Evolutionary conservation across 2,797 vertebrate species (phyloP), one percentile per base, ranked within the genome.

Genomic region (Lophius americanus): DNA sequence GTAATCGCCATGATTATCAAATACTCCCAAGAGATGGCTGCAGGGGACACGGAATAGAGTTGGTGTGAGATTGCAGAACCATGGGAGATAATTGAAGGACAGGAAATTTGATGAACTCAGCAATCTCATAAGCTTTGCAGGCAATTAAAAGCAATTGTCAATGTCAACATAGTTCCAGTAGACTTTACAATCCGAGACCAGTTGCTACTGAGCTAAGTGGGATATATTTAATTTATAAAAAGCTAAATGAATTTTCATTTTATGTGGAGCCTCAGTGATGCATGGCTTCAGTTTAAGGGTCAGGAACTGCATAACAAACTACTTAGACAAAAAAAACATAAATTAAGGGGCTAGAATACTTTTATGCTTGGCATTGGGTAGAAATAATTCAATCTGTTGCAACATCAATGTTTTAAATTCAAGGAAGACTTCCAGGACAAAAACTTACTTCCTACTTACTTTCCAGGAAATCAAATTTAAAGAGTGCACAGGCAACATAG

Each of bases 1-100:
- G 75, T 51, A 78, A 89, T 77, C 32, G 36, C 81, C 76, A 69
- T 77, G 70, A 85, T 70, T 84, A 84, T 84, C 42, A n/a, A 56
- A 53, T 56, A 60, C 52, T 60, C 80, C 74, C 74, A 79, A 79
- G 58, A 76, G 63, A 72, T 50, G 56, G 54, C 60, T 54, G 51
- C 53, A 64, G 35, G 68, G 71, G 70, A 72, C 64, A 46, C 5
- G 14, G 38, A 70, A 59, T 66, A 2, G 12, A 68, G 43, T 68
- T 44, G 62, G 56, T 43, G 56, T 38, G 55, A 58, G 49, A 62
- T 38, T 55, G 67, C 44, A 14, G 43, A 49, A 72, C 35, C 55
- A 48, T 49, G 48, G 64, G 41, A 51, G 50, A 68, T 42, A 60
- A 70, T 6, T 48, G 51, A 60, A 8, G 52, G 39, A 32, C 43